Base-by-base conservation (phyloP, 1,140 invertebrate genomes). In the Panonychus citri region DNA sequence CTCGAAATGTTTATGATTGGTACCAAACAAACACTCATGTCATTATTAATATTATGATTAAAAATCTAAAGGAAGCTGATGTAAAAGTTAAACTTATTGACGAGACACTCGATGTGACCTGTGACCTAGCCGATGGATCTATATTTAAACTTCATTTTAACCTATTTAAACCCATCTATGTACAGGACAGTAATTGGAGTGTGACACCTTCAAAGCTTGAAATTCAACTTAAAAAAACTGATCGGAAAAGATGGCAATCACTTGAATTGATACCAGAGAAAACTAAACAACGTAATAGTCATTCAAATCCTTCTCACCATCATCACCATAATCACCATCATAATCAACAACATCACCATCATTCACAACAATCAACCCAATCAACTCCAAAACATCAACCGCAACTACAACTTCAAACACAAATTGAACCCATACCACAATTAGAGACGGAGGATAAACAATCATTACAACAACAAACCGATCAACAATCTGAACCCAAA, bases 31-130 rank as follows among this genome's bases (percentile, higher is more conserved):
- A 51, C 27, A 58, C 54, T 19, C 60, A 61, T 49, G 61, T 62
- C 15, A 55, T 61, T 15, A 49, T 56, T 12, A 58, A 55, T 24
- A 39, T 58, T 49, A 53, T 39, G 21, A 53, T 58, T 24, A 61
- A 62, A 34, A 62, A 62, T 53, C 39, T 61, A 7, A 55, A 55
- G 28, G 61, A 61, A 43, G 55, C 57, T 30, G 61, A 62, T 48
- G 60, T 62, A 5, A 56, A 59, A 40, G 61, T 60, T 8, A 53
- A 34, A 19, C 25, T 60, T 12, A 60, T 60, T 34, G 56, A 60
- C 28, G 59, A 60, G 25, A 56, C 55, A 10, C 27, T 60, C 3
- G 59, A 60, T 34, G 59, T 60, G 3, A 57, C 34, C 40, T 60
- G 59, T 55, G 25, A 50, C 25, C 34, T 60, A 25, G 37, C 56